These are phyloP conservation scores for Trichogramma dendrolimi DNA, from an alignment of 2,888 invertebrate species.

Conservation along the genomic window DNA sequence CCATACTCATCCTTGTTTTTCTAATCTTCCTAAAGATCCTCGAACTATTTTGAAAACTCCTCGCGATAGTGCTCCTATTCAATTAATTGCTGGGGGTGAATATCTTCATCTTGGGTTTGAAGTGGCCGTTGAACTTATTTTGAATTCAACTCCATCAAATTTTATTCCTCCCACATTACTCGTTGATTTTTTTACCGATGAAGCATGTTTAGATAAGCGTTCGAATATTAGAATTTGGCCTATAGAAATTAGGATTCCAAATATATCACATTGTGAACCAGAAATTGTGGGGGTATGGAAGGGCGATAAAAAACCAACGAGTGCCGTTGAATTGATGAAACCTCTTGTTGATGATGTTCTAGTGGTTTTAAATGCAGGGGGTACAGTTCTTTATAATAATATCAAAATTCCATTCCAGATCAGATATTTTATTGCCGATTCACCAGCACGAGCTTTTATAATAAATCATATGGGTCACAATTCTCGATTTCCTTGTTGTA, in stretches of 20 bases:
- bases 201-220: neutral
- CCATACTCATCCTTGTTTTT: neutral
- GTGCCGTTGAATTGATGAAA: too few species aligned
- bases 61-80: neutral
- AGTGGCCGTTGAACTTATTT: neutral
- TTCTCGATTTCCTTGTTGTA: too few species aligned
- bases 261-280: neutral
- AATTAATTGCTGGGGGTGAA: conserved; percentile 1
- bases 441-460: too few species aligned
- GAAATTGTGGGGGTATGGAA: neutral
- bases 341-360: too few species aligned
- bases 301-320: too few species aligned
- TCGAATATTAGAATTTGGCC: conserved; percentile 1
- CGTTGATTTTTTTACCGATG: conserved; percentile 1
- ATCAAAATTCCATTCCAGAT: too few species aligned
- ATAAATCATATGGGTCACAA: too few species aligned
- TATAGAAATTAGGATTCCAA: neutral
- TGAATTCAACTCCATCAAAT: neutral
- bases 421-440: too few species aligned
- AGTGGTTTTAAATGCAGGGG: too few species aligned
- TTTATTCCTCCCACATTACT: neutral
- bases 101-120: neutral
- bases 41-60: conserved; percentile 1
- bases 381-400: too few species aligned
- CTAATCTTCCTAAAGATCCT: neutral